Evolutionary conservation across 2,888 invertebrate species (phyloP), one percentile per base, ranked within the genome.

Genomic region (Lepidonotus clava): DNA sequence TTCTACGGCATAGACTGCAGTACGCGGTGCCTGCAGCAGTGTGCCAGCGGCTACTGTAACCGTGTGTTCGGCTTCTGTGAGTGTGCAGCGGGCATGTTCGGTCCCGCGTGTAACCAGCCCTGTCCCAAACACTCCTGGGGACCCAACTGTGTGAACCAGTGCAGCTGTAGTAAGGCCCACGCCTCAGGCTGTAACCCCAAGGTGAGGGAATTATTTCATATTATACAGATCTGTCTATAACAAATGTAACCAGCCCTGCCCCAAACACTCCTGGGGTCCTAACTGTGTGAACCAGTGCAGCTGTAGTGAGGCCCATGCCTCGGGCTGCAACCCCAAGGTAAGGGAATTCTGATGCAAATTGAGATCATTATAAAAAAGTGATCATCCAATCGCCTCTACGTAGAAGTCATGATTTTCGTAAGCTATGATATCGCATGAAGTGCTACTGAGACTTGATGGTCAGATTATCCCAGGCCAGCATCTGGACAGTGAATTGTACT

Each of bases 211-310:
- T 38, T 6, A 76, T 76, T 28, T 32, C 18, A 66, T 14, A 24
- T n/a, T n/a, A n/a, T n/a, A n/a, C n/a, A n/a, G n/a, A n/a, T n/a
- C n/a, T n/a, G n/a, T n/a, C n/a, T n/a, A n/a, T n/a, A n/a, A n/a
- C n/a, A n/a, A n/a, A n/a, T 98, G 98, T 93, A 98, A 98, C 93
- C 95, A 97, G 53, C 97, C 97, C 0, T 99, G 98, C 93, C 97
- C 97, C 88, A 96, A 96, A 51, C 96, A 96, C 93, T 96, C 96
- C 46, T 98, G 96, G 92, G 98, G 98, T 86, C 95, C 96, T 88
- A 96, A 97, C 92, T 99, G 98, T 89, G 91, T 93, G 46, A 91
- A 93, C 28, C 90, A 92, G 51, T 95, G 95, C 87, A 89, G 90
- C 56, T 94, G 93, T 88, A 84, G 89, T 32, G 88, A 88, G 56